Evolutionary conservation across 2,888 invertebrate species (phyloP), one percentile per base, ranked within the genome.

Genomic region (Caradrina kadenii): DNA sequence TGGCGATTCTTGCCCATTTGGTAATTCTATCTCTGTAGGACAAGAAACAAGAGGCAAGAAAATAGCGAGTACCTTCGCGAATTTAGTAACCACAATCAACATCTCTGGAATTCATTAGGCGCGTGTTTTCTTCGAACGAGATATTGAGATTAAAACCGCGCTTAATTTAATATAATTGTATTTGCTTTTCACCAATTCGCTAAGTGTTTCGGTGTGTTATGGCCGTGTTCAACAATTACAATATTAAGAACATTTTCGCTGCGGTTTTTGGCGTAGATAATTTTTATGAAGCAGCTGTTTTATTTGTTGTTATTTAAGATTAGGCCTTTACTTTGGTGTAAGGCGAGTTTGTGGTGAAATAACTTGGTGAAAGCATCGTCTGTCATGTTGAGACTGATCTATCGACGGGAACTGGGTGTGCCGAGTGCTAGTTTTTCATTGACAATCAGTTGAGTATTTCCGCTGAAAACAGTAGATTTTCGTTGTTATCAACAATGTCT

Each of bases 141-240:
- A 84, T 87, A 85, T 85, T 81, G 80, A 76, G 81, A 86, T 85
- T 84, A 87, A 85, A 80, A 81, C 80, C 82, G 63, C 72, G 69
- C 80, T 79, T 85, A 86, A 86, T 87, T 86, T 82, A 79, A 84
- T 83, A 74, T 79, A 81, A 80, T 76, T 79, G 62, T 76, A 74
- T 82, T 80, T 81, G 72, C 74, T 73, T 80, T 72, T 70, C 58
- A 26, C 66, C 75, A 76, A 79, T 80, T 69, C 69, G 55, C 76
- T 77, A 77, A 80, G 81, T 84, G 79, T 78, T 74, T 75, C 19
- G 65, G 73, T 70, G 58, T 70, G 66, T 73, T 79, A 73, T 42
- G 64, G 64, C 42, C 31, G 67, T 64, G 67, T 66, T 72, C 61
- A 55, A 69, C 73, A 76, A 76, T 81, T 76, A 79, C 26, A 70